These are phyloP conservation scores for Autographa pulchrina DNA, from an alignment of 2,888 invertebrate species.

Conservation along the genomic window DNA sequence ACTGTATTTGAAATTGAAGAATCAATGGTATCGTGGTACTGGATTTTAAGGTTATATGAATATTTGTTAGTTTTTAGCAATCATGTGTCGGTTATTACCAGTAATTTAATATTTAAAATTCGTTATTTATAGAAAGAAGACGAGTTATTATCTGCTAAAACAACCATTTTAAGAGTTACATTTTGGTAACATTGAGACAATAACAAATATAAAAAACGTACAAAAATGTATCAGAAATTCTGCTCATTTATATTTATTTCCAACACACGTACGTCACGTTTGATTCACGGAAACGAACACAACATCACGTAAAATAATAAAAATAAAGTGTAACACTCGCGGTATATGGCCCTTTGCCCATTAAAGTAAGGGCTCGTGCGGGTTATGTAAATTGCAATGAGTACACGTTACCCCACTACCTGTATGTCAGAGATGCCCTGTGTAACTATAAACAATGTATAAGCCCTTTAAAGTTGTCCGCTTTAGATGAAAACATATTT, in stretches of 20 bases:
- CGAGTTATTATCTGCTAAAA: neutral
- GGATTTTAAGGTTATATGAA: neutral
- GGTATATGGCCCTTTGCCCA: conserved; percentile 12
- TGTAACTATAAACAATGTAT: conserved; percentile 30
- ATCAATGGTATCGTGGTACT: neutral
- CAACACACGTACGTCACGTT: conserved; percentile 20
- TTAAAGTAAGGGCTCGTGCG: conserved; percentile 31
- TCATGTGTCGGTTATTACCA: too few relatives aligned
- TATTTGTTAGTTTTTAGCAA: too few relatives aligned
- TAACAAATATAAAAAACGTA: neutral
- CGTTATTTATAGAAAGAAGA: too few relatives aligned
- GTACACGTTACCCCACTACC: conserved; percentile 18
- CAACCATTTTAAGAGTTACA: too few relatives aligned
- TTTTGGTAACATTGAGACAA: neutral
- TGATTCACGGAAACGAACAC: conserved; percentile 45
- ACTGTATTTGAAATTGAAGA: too few relatives aligned
- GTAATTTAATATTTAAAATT: too few relatives aligned
- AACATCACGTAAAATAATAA: conserved; percentile 32
- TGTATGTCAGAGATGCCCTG: conserved; percentile 13
- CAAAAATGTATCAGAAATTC: neutral
- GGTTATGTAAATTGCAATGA: conserved; percentile 48
- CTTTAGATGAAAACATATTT: conserved; percentile 5
- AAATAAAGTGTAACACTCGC: conserved; percentile 42
- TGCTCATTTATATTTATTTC: conserved; percentile 31
- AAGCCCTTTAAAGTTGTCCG: conserved; percentile 24